Conservation (phyloP, 2,113 vertebrate species). For the Halichoeres trimaculatus region DNA sequence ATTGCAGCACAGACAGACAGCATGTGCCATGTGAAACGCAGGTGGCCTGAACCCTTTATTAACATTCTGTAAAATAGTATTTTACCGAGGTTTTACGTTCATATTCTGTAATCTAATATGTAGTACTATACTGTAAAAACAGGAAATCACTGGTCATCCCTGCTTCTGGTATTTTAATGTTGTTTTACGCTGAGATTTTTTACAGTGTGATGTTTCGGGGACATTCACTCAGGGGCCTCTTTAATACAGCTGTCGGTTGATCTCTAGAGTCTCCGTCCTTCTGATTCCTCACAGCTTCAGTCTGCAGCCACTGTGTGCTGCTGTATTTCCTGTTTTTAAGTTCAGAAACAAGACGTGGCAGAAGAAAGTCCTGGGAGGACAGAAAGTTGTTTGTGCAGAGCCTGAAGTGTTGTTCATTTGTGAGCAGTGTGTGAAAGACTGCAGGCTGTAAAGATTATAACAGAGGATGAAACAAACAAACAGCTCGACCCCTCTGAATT, state of each 20-base stretch:
- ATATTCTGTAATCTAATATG: too few relatives aligned
- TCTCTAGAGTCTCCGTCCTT: background rate
- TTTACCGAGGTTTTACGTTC: too few relatives aligned
- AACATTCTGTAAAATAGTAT: too few relatives aligned
- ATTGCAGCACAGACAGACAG: too few relatives aligned
- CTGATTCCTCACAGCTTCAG: background rate
- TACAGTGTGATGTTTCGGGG: too few relatives aligned
- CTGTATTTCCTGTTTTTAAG: background rate
- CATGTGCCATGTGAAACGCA: too few relatives aligned
- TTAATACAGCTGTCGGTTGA: background rate
- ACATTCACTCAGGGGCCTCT: background rate
- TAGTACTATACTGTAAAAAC: too few relatives aligned
- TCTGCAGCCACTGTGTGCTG: background rate
- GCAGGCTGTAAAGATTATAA: background rate
- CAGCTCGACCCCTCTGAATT: constrained; percentile 12
- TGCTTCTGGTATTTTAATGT: too few relatives aligned
- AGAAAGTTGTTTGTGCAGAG: background rate
- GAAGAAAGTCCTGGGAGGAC: background rate
- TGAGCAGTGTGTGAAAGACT: constrained; percentile 8
- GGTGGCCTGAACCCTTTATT: too few relatives aligned
- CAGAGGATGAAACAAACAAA: background rate
- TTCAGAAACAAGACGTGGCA: background rate
- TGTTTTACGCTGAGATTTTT: too few relatives aligned
- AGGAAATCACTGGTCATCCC: too few relatives aligned
- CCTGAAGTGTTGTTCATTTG: background rate